A percentile compares a stretch with the other conserved stretches of the same genome.
phyloP scores from a whole-genome alignment of 2,113 vertebrate species.

The Panthera uncia region DNA sequence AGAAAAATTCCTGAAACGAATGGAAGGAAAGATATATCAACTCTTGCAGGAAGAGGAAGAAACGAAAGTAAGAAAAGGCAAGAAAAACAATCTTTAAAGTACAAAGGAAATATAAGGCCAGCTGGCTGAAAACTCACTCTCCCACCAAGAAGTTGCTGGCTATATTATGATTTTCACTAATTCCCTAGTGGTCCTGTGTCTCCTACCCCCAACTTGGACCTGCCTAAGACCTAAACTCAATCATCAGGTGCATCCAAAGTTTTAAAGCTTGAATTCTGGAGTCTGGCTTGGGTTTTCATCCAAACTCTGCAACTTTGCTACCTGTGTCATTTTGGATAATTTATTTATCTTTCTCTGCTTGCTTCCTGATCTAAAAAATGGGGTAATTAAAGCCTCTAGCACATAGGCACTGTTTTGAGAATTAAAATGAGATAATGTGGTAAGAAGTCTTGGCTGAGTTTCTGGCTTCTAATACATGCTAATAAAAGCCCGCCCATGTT shows the following conservation, averaged over 20 bases:
- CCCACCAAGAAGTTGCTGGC: background rate
- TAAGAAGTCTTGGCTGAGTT: background rate
- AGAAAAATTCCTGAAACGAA: background rate
- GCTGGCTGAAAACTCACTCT: background rate
- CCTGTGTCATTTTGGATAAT: background rate
- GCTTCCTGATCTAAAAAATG: conserved; percentile 37
- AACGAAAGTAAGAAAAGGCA: background rate
- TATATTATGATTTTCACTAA: background rate
- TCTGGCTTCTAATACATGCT: background rate
- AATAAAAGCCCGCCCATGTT: background rate
- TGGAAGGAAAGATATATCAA: background rate
- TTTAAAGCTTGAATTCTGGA: background rate
- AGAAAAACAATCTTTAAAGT: background rate
- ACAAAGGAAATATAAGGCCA: background rate
- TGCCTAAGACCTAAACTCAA: background rate
- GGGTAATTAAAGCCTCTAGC: background rate
- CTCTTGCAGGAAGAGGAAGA: background rate
- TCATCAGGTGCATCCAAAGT: background rate
- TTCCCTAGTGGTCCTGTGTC: too few species aligned
- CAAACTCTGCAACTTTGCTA: background rate
- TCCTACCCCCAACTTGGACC: too few species aligned
- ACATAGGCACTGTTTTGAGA: background rate
- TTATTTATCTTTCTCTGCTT: background rate
- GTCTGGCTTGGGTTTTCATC: background rate
- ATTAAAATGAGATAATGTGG: conserved; percentile 23